A percentile compares a stretch with the other conserved stretches of the same genome.
phyloP scores from a whole-genome alignment of 2,888 invertebrate species.

The Digitonthophagus gazella region DNA sequence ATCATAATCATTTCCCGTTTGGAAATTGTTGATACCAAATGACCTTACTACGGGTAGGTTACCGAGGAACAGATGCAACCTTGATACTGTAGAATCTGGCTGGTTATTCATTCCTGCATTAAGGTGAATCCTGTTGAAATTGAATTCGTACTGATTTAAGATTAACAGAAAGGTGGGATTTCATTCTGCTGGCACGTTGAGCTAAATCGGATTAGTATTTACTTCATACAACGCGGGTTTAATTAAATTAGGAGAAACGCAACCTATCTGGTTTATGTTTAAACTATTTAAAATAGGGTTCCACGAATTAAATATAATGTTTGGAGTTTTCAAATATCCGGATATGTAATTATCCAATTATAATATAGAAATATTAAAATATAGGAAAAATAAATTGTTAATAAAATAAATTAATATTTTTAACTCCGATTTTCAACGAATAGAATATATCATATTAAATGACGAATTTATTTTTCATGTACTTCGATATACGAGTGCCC shows the following conservation, averaged over 20 bases:
- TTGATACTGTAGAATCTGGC: not conserved
- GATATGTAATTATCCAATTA: no score
- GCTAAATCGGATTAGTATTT: not conserved
- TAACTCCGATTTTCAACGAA: no score
- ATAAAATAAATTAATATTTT: no score
- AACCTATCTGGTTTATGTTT: not conserved
- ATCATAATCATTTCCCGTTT: conserved; percentile 16
- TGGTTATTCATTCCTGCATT: not conserved
- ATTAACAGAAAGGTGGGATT: not conserved
- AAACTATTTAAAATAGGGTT: no score
- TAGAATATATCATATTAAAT: no score
- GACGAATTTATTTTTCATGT: no score
- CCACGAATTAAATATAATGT: no score
- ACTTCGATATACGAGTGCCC: no score
- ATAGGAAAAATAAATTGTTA: no score
- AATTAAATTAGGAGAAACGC: not conserved
- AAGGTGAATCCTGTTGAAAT: not conserved
- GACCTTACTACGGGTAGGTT: conserved; percentile 1
- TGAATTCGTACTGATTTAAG: conserved; percentile 1
- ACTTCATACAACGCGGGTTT: not conserved
- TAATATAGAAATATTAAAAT: no score
- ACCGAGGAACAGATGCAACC: conserved; percentile 9
- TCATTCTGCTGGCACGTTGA: not conserved
- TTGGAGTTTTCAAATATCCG: no score
- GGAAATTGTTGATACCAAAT: conserved; percentile 12